These are phyloP conservation scores for Alexandromys fortis DNA, from an alignment of 2,113 vertebrate species.

Conservation along the genomic window DNA sequence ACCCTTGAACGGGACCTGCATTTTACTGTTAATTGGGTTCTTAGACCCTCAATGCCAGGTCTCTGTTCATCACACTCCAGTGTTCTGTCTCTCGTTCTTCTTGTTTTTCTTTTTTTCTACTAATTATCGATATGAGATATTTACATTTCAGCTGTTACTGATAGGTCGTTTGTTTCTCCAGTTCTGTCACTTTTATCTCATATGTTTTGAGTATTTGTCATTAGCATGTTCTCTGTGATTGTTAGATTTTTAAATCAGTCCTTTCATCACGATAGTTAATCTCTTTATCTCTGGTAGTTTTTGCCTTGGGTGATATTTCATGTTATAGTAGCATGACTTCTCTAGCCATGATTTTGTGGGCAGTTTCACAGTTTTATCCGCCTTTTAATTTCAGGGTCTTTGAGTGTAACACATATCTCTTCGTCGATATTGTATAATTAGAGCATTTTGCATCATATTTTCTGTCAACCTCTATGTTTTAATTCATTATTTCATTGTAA, in stretches of 20 bases:
- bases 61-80: background rate
- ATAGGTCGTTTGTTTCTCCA: background rate
- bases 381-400: constrained; percentile 21
- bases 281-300: constrained; percentile 1
- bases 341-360: background rate
- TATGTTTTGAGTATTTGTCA: background rate
- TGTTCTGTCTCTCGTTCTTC: background rate
- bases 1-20: background rate
- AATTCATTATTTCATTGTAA: constrained; percentile 15
- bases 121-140: background rate
- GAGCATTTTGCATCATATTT: background rate
- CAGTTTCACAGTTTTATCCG: background rate
- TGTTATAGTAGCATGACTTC: background rate
- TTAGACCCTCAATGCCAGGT: background rate
- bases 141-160: background rate
- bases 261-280: background rate
- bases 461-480: background rate
- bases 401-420: constrained; percentile 18
- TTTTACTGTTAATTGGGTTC: background rate
- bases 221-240: background rate
- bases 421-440: background rate
- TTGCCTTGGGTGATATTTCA: background rate
- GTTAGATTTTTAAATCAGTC: background rate
- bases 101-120: background rate
- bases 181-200: background rate